Evolutionary conservation across 2,113 vertebrate species (phyloP).

Genomic region (Mesocricetus auratus): DNA sequence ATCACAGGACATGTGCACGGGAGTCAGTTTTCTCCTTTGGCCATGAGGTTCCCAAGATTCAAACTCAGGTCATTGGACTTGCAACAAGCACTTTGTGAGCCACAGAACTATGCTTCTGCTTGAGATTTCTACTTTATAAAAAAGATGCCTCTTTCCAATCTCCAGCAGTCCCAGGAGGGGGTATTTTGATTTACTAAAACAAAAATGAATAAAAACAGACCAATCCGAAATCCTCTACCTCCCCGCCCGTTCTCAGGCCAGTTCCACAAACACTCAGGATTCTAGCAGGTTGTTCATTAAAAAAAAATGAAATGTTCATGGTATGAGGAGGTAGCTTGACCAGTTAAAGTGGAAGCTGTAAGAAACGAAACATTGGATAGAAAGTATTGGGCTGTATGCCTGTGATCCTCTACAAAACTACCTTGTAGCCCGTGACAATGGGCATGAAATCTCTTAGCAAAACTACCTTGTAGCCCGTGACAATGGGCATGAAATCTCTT

Average conservation of each 20-base stretch:
- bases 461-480: not conserved
- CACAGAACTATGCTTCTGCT: not conserved
- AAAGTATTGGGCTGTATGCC: slow-evolving; percentile 21
- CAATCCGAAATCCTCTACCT: not conserved
- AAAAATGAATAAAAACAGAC: not conserved
- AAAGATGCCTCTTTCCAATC: not conserved
- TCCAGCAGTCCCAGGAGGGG: not conserved
- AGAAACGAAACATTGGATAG: not conserved
- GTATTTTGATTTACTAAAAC: slow-evolving; percentile 13
- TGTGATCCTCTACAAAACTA: slow-evolving; percentile 33
- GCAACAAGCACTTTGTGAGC: not conserved
- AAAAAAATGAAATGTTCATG: not conserved
- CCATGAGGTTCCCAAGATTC: too few species aligned
- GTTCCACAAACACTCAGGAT: not conserved
- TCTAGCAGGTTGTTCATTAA: not conserved
- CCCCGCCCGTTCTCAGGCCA: not conserved
- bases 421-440: not conserved
- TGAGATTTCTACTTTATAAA: slow-evolving; percentile 19
- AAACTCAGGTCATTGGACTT: not conserved
- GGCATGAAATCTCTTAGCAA: slow-evolving; percentile 60
- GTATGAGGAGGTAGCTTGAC: not conserved
- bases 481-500: slow-evolving; percentile 52
- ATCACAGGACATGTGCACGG: too few species aligned
- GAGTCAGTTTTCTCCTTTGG: not conserved
- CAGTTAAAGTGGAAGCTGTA: slow-evolving; percentile 12